These are phyloP conservation scores for Glandiceps talaboti DNA, from an alignment of 53 echinoderm and acorn worm genomes.

Conservation along the genomic window DNA sequence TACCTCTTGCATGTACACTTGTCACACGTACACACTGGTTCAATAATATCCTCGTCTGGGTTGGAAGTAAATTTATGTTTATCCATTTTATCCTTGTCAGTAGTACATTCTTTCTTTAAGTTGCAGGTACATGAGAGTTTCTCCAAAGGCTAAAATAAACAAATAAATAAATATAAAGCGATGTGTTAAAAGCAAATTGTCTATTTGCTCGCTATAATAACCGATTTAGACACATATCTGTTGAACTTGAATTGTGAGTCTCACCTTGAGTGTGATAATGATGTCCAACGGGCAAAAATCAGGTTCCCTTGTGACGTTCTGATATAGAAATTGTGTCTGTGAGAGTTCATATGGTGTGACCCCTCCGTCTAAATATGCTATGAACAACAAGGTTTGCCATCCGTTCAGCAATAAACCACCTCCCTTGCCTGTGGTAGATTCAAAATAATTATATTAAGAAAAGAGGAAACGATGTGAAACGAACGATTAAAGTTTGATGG, in stretches of 20 bases:
- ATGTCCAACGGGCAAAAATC: constrained; percentile 59
- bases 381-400: constrained; percentile 27
- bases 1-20: background rate
- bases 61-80: background rate
- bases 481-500: no score
- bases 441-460: no score
- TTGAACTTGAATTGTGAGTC: background rate
- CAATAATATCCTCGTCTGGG: background rate
- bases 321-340: constrained; percentile 63
- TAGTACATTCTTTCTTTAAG: background rate
- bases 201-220: background rate
- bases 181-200: background rate
- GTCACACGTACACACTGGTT: background rate
- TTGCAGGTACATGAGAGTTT: background rate
- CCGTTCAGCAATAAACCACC: constrained; percentile 18
- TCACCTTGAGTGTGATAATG: constrained; percentile 54
- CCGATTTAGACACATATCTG: background rate
- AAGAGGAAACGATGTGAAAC: no score
- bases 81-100: background rate
- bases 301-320: constrained; percentile 20
- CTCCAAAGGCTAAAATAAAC: background rate
- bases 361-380: constrained; percentile 27
- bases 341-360: constrained; percentile 2
- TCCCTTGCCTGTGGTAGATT: background rate
- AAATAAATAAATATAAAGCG: background rate